These are phyloP conservation scores for Serilophus lunatus DNA, from an alignment of 2,113 vertebrate species.

Conservation along the genomic window DNA sequence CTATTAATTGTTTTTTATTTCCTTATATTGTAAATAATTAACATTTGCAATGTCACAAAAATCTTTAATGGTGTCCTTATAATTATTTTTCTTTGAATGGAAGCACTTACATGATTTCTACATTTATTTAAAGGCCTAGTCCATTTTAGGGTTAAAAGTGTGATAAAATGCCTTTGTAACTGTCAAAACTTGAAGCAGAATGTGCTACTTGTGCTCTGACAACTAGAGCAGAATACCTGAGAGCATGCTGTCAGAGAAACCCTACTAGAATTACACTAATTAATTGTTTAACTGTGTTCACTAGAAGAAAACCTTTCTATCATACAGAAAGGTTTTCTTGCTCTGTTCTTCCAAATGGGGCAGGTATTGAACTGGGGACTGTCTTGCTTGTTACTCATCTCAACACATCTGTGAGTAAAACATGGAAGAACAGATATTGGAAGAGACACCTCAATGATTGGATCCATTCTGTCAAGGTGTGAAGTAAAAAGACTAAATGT, in stretches of 20 bases:
- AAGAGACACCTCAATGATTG: background rate
- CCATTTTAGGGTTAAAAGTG: background rate
- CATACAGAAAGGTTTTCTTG: background rate
- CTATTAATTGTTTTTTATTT: background rate
- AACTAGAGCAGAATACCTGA: background rate
- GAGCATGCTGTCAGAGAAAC: background rate
- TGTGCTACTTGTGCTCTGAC: background rate
- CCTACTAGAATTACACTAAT: background rate
- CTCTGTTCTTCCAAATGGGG: background rate
- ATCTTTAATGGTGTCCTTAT: background rate
- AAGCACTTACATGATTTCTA: background rate
- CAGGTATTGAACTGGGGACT: background rate
- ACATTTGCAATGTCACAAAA: background rate
- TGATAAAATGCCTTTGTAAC: background rate
- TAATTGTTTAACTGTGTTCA: background rate
- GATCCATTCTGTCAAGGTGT: background rate
- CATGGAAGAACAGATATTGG: background rate
- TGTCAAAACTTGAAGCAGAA: background rate
- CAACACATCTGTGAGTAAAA: background rate
- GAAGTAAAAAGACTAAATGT: background rate
- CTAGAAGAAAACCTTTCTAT: background rate
- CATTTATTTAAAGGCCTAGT: background rate
- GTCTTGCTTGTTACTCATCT: background rate
- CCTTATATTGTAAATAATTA: background rate
- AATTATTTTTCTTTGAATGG: background rate